phyloP scores from a whole-genome alignment of 2,888 invertebrate genomes.

The Clistopyga incitator region DNA sequence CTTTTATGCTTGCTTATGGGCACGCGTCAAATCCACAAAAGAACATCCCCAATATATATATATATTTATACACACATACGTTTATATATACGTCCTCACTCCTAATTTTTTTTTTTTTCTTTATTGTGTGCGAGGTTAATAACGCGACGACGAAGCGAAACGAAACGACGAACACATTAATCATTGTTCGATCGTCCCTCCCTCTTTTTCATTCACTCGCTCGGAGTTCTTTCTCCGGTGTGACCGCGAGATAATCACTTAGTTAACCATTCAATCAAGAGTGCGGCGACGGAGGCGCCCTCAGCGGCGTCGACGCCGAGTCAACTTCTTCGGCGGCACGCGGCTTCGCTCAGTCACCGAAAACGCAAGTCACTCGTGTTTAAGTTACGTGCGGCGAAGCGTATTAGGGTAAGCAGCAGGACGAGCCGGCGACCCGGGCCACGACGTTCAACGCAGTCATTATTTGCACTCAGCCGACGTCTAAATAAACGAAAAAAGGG shows the following conservation, averaged over 20 bases:
- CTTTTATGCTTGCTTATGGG: not conserved
- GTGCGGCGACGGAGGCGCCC: constrained; percentile 23
- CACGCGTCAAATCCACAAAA: constrained; percentile 12
- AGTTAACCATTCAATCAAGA: constrained; percentile 78
- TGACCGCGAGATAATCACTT: constrained; percentile 77
- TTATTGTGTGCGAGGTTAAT: constrained; percentile 19
- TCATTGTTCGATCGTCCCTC: constrained; percentile 78
- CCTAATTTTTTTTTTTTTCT: not conserved
- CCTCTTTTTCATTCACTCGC: constrained; percentile 55
- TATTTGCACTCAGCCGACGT: constrained; percentile 75
- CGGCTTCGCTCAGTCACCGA: constrained; percentile 43
- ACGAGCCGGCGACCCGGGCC: constrained; percentile 52
- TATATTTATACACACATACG: not conserved
- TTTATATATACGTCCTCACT: not conserved
- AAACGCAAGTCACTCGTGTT: constrained; percentile 62
- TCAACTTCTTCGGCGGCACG: constrained; percentile 15
- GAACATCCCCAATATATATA: too few species aligned
- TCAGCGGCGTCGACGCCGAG: constrained; percentile 7
- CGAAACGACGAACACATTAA: constrained; percentile 73
- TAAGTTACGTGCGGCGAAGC: constrained; percentile 58
- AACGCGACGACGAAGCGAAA: constrained; percentile 51
- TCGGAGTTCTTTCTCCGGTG: constrained; percentile 30
- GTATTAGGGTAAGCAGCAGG: constrained; percentile 55
- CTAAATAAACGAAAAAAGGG: constrained; percentile 71
- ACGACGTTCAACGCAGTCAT: constrained; percentile 72